Percentiles rank a stretch among this genome's conserved stretches.
Evolutionary conservation across 2,113 vertebrate genomes (phyloP).

Genomic region (Phodopus roborovskii): DNA sequence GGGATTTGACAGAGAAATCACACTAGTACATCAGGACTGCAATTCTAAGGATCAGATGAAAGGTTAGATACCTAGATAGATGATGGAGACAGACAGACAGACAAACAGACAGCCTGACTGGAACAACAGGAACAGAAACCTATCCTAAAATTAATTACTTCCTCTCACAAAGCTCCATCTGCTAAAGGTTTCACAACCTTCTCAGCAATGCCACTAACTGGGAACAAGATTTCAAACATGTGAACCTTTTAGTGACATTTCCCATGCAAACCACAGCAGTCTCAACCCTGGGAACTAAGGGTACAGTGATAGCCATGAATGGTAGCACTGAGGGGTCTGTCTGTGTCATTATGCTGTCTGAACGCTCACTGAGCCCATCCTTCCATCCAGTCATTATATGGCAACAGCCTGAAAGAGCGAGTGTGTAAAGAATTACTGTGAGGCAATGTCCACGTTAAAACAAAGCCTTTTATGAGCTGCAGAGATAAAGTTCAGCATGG

Average conservation of each 20-base stretch:
- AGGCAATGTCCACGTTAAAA: neutral
- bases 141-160: neutral
- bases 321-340: neutral
- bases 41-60: neutral
- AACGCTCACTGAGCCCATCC: neutral
- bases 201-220: neutral
- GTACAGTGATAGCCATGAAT: neutral
- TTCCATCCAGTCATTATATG: neutral
- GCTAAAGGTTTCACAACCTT: neutral
- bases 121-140: no score
- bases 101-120: no score
- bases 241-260: no score
- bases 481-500: neutral
- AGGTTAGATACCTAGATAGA: neutral
- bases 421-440: neutral
- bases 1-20: neutral
- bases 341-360: neutral
- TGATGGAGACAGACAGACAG: neutral
- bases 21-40: neutral
- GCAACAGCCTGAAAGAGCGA: neutral
- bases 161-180: neutral
- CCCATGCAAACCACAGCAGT: neutral
- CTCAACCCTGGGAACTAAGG: neutral
- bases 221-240: neutral
- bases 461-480: no score